Evolutionary conservation across 2,888 invertebrate genomes (phyloP).

Genomic region (Hyposoter dolosus): DNA sequence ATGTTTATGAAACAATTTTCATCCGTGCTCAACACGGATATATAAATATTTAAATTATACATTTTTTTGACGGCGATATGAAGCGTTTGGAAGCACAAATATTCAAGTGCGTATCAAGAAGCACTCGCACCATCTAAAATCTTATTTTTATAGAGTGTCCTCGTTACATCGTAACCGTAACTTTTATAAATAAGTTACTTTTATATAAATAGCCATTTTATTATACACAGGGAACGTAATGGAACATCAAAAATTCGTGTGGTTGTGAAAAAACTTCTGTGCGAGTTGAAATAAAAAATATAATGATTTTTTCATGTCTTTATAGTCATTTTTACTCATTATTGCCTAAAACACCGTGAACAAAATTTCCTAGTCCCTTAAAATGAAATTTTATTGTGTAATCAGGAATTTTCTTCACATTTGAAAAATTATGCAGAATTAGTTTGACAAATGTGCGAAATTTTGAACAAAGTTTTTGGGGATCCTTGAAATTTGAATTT

Average conservation of each 20-base stretch:
- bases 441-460: background rate
- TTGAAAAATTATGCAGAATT: background rate
- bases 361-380: too few species aligned
- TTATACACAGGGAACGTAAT: constrained; percentile 7
- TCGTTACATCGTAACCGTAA: constrained; percentile 50
- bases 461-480: background rate
- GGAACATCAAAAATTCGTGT: constrained; percentile 28
- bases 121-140: constrained; percentile 27
- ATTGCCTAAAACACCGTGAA: background rate
- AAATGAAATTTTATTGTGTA: too few species aligned
- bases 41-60: constrained; percentile 15
- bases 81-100: constrained; percentile 36
- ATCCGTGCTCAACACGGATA: constrained; percentile 12
- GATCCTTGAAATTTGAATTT: too few species aligned
- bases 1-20: constrained; percentile 26
- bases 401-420: background rate
- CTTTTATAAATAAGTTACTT: constrained; percentile 32
- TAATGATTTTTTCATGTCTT: constrained; percentile 31
- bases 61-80: constrained; percentile 18
- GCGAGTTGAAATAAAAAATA: constrained; percentile 28
- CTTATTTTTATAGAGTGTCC: constrained; percentile 46
- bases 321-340: constrained; percentile 13
- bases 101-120: constrained; percentile 10
- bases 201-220: constrained; percentile 24
- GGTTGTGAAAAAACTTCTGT: constrained; percentile 38